A percentile compares a stretch with the other conserved stretches of the same genome.
These are phyloP conservation scores for Archocentrus centrarchus DNA, from an alignment of 2,113 vertebrate genomes.

Conservation along the genomic window DNA sequence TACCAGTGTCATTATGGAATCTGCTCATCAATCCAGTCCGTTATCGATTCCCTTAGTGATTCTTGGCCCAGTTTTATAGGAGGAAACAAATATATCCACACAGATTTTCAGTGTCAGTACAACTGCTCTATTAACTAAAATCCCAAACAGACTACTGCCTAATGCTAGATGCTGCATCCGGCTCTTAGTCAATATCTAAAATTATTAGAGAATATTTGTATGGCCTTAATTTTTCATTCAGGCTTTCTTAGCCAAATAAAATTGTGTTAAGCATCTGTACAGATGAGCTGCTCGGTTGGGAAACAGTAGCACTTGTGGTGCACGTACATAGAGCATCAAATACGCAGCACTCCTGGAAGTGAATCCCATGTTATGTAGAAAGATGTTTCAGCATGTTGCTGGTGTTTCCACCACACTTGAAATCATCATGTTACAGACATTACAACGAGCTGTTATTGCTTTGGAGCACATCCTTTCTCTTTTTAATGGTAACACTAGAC, in stretches of 20 bases:
- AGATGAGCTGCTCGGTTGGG: neutral
- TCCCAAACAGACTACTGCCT: no score
- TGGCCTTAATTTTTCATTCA: neutral
- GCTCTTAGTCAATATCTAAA: neutral
- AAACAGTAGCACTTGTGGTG: neutral
- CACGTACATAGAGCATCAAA: no score
- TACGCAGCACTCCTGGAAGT: no score
- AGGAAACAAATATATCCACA: neutral
- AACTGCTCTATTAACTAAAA: neutral
- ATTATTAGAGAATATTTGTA: neutral
- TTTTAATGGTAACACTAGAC: no score
- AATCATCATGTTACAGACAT: no score
- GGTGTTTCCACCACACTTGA: no score
- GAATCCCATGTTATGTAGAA: no score
- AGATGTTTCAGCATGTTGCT: no score
- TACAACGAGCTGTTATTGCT: no score
- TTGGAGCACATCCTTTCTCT: no score
- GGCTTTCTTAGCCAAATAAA: no score
- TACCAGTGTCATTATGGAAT: neutral
- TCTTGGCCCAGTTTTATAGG: no score
- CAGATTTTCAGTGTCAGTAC: neutral
- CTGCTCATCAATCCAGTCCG: neutral
- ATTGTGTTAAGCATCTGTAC: neutral
- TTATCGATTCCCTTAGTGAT: neutral
- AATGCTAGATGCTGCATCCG: fast-evolving